Base-by-base conservation (phyloP, 2,888 invertebrate species). In the Heliconius ethilla region DNA sequence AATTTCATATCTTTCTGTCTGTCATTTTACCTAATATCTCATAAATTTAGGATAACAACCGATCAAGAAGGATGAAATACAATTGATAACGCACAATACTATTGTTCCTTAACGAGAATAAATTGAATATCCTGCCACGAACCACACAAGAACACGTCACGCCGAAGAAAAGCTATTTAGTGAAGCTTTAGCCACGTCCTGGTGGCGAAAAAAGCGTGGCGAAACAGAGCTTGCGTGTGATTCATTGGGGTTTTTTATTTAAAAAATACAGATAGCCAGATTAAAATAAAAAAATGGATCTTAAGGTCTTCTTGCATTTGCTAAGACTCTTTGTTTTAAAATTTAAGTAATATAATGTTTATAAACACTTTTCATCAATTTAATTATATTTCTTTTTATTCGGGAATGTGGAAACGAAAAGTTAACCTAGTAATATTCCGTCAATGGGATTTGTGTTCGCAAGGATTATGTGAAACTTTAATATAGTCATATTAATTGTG, bases 51-150 rank as follows among this genome's bases (percentile, higher is more conserved):
- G 65, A 27, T 73, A n/a, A 37, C 22, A 45, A 40, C 51, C 15
- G 37, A 67, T 37, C 73, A 73, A 37, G 55, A 25, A 63, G 40
- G 45, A 37, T 78, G 73, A 74, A 78, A 75, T 79, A 76, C 75
- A 69, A 78, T 80, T 81, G 81, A 88, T 87, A 83, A 84, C 84
- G 85, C 85, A 91, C 90, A 91, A 90, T 85, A 83, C 85, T 72
- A 79, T 81, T 89, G 87, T 84, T 86, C 85, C 84, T 86, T 89
- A 89, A 88, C 87, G 84, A 87, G 86, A 85, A 87, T 86, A 90
- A 91, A 92, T 91, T 90, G 90, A 91, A 92, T 87, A 86, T 89
- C 87, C 88, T 88, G 87, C 88, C 27, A 59, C 55, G 59, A 84
- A 78, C 79, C 80, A 75, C 89, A 88, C 85, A 90, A 89, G 74